These are phyloP conservation scores for Hafferia zeledoni DNA, from an alignment of 2,797 vertebrate genomes.

Conservation along the genomic window DNA sequence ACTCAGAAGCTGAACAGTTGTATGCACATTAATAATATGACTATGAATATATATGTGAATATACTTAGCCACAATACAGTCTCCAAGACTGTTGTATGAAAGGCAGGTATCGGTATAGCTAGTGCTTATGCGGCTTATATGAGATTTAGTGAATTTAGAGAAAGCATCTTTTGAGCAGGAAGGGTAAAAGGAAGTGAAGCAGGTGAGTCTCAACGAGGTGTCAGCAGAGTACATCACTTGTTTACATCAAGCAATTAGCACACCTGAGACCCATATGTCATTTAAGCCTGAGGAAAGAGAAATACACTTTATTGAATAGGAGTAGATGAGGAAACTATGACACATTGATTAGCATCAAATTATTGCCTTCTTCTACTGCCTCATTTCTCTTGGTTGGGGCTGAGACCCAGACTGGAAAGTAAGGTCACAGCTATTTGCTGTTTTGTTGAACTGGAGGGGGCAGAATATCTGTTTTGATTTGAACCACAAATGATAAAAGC, in stretches of 20 bases:
- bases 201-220: not conserved
- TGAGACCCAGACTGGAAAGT: not conserved
- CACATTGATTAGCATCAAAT: not conserved
- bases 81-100: not conserved
- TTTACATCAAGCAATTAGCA: not conserved
- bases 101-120: not conserved
- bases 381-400: not conserved
- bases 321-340: not conserved
- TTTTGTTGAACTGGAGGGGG: not conserved
- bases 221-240: not conserved
- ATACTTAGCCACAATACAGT: not conserved
- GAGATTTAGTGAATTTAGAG: not conserved
- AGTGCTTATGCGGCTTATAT: not conserved
- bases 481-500: not conserved
- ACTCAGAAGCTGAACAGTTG: not conserved
- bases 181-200: not conserved
- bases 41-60: not conserved
- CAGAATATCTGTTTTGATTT: not conserved
- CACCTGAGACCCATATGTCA: not conserved
- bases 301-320: not conserved
- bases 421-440: not conserved
- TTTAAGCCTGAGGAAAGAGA: not conserved
- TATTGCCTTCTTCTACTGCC: not conserved
- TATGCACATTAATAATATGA: not conserved
- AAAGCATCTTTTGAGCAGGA: not conserved